phyloP scores from a whole-genome alignment of 2,113 vertebrate genomes.

The Pseudorasbora parva region DNA sequence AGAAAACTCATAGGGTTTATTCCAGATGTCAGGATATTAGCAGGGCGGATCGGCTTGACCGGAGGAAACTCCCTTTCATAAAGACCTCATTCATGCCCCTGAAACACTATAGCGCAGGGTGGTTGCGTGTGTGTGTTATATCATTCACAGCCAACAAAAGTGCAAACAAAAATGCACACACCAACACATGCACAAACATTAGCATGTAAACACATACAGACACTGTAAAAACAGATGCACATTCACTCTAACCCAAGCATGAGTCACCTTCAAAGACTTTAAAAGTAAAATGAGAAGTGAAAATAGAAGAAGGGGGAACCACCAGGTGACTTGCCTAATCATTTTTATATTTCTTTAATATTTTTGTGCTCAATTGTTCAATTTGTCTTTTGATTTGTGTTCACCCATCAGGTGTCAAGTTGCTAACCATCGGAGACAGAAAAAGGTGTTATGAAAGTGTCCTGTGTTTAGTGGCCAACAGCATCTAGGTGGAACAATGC shows the following conservation, averaged over 20 bases:
- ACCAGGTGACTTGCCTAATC: background rate
- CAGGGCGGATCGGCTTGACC: slow-evolving; percentile 44
- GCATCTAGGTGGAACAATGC: slow-evolving; percentile 15
- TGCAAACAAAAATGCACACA: slow-evolving; percentile 46
- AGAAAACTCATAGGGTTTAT: slow-evolving; percentile 16
- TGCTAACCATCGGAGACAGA: slow-evolving; percentile 1
- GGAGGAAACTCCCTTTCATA: slow-evolving; percentile 55
- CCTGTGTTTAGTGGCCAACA: slow-evolving; percentile 27
- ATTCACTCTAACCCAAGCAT: slow-evolving; percentile 18
- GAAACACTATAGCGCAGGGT: slow-evolving; percentile 51
- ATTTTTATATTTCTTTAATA: background rate
- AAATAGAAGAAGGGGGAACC: background rate
- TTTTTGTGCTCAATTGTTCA: background rate
- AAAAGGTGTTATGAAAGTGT: slow-evolving; percentile 33
- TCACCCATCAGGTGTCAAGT: background rate
- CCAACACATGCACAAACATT: slow-evolving; percentile 28
- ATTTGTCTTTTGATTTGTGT: background rate
- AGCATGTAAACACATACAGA: slow-evolving; percentile 42
- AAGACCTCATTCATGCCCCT: slow-evolving; percentile 53
- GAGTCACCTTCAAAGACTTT: background rate
- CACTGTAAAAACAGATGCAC: slow-evolving; percentile 30
- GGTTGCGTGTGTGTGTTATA: slow-evolving; percentile 27
- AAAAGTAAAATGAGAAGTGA: background rate
- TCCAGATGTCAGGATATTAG: slow-evolving; percentile 48
- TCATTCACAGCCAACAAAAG: slow-evolving; percentile 49